Evolutionary conservation across 2,113 vertebrate species (phyloP).

Genomic region (Elephantulus edwardii): DNA sequence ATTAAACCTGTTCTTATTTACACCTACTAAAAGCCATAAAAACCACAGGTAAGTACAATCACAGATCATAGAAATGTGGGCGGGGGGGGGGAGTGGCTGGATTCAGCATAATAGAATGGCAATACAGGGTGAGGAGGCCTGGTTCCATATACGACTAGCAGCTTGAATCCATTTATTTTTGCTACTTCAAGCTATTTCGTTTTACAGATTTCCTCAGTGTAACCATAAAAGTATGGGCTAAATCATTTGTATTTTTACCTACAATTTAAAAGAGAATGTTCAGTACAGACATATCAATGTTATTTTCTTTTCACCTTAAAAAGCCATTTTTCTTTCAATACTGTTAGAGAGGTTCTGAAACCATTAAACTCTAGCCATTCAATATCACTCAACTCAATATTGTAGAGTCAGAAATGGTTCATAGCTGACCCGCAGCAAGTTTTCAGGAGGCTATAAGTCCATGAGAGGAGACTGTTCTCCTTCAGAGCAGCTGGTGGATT

Average conservation of each 20-base stretch:
- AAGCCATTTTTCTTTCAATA: constrained; percentile 1
- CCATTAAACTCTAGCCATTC: background rate
- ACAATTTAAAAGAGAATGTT: background rate
- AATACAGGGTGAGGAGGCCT: constrained; percentile 32
- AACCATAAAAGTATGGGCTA: background rate
- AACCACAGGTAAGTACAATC: constrained; percentile 45
- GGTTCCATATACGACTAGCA: constrained; percentile 46
- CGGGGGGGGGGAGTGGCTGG: constrained; percentile 31
- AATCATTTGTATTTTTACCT: constrained; percentile 6
- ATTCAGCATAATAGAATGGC: constrained; percentile 35
- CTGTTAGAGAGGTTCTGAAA: background rate
- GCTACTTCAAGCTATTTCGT: constrained; percentile 54
- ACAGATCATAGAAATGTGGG: constrained; percentile 42
- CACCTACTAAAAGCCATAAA: constrained; percentile 55
- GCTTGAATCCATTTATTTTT: constrained; percentile 52
- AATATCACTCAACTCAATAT: too few relatives aligned
- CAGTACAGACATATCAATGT: background rate
- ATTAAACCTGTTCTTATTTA: constrained; percentile 51
- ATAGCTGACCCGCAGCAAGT: too few relatives aligned
- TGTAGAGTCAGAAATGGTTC: too few relatives aligned
- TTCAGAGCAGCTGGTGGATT: too few relatives aligned
- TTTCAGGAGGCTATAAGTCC: too few relatives aligned
- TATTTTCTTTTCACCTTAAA: background rate
- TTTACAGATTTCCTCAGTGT: constrained; percentile 54
- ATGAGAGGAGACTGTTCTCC: too few relatives aligned